Evolutionary conservation across 2,797 vertebrate genomes (phyloP).

Genomic region (Urocyon cinereoargenteus): DNA sequence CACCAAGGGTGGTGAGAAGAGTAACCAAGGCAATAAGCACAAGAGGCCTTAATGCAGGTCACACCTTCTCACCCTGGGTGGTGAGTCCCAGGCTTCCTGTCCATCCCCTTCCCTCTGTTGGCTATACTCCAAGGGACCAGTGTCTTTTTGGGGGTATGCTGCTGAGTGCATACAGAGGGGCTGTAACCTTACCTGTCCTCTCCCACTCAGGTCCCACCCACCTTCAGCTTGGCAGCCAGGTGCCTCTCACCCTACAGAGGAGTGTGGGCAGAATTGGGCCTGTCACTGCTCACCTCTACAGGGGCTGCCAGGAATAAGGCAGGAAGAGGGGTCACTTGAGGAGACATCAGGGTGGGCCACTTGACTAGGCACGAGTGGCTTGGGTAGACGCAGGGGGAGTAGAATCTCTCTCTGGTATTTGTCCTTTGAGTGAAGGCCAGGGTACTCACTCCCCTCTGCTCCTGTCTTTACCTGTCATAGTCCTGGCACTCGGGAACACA

Average conservation of each 20-base stretch:
- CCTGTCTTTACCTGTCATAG: background rate
- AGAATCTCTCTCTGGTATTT: background rate
- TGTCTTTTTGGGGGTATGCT: background rate
- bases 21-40: background rate
- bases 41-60: background rate
- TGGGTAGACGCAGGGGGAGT: background rate
- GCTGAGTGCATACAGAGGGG: background rate
- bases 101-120: background rate
- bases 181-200: background rate
- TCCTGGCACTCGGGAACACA: background rate
- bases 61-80: background rate
- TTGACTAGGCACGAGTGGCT: background rate
- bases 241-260: background rate
- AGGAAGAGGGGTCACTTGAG: background rate
- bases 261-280: background rate
- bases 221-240: background rate
- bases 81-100: background rate
- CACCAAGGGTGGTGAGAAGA: background rate
- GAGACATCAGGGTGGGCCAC: background rate
- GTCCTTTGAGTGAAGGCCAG: background rate
- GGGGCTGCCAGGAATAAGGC: background rate
- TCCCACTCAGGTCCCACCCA: background rate
- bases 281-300: background rate
- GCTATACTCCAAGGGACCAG: background rate
- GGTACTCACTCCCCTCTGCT: background rate